A percentile compares a stretch with the other conserved stretches of the same genome.
Conservation (phyloP, 2,113 vertebrate genomes). For the Henicopernis longicauda region DNA sequence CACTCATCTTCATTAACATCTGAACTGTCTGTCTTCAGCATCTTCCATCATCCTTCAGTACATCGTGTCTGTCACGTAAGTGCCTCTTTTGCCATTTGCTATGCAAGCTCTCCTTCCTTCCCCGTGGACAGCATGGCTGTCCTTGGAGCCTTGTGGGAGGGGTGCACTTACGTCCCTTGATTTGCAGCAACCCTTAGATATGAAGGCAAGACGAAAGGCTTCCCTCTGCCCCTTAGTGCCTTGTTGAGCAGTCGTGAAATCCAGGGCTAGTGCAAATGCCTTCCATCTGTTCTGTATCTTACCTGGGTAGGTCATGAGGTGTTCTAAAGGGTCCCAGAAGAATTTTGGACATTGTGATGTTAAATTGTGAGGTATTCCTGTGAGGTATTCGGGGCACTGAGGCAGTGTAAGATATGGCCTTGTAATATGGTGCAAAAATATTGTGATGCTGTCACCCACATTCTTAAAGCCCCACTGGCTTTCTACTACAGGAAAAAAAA, state of each 20-base stretch:
- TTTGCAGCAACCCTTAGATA: background rate
- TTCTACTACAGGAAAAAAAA: background rate
- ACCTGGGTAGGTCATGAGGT: background rate
- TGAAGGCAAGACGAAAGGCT: background rate
- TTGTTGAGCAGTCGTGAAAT: background rate
- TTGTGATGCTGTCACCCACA: background rate
- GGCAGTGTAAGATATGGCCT: background rate
- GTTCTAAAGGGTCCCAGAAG: background rate
- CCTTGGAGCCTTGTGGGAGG: background rate
- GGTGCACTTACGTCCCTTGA: background rate
- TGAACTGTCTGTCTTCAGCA: background rate
- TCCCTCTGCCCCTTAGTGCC: background rate
- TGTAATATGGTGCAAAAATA: background rate
- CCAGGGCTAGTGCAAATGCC: background rate
- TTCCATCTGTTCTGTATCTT: background rate
- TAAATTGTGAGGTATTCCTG: background rate
- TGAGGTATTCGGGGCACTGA: background rate
- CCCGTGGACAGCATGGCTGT: background rate
- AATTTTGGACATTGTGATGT: background rate
- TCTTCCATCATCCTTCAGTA: background rate
- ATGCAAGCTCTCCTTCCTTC: background rate
- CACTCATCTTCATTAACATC: background rate
- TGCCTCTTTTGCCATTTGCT: background rate
- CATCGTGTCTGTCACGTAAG: background rate
- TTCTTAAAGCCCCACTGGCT: background rate